These are phyloP conservation scores for Sceloporus undulatus DNA, from an alignment of 2,113 vertebrate genomes.

Conservation along the genomic window DNA sequence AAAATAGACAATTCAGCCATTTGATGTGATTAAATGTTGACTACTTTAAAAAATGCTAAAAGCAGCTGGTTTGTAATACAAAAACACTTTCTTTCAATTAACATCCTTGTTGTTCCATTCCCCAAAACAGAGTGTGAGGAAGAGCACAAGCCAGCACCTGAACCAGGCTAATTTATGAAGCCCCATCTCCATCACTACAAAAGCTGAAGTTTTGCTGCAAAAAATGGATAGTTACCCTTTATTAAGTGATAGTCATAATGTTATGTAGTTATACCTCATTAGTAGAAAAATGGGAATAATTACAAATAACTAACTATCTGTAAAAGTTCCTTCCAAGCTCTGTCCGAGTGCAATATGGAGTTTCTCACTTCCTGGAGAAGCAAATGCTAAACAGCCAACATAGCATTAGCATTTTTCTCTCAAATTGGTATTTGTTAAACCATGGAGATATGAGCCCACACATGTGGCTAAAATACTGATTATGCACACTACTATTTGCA, in stretches of 20 bases:
- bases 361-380: not conserved
- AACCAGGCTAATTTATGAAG: not conserved
- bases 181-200: not conserved
- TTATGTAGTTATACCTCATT: not conserved
- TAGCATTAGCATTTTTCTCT: not conserved
- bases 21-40: too few relatives aligned
- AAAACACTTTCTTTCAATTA: not conserved
- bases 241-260: not conserved
- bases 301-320: too few relatives aligned
- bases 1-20: too few relatives aligned
- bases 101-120: not conserved
- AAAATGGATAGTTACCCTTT: not conserved
- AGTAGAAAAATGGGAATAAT: too few relatives aligned
- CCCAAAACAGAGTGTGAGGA: not conserved
- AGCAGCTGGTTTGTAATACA: not conserved
- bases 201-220: not conserved
- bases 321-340: not conserved
- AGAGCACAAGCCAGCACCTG: not conserved
- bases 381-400: not conserved
- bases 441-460: not conserved
- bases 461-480: conserved; percentile 38
- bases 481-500: conserved; percentile 18
- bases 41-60: too few relatives aligned
- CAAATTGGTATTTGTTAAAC: conserved; percentile 27
- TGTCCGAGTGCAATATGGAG: not conserved